Percentiles rank a stretch among this genome's conserved stretches.
Evolutionary conservation across 2,888 invertebrate genomes (phyloP).

Genomic region (Eulithis prunata): DNA sequence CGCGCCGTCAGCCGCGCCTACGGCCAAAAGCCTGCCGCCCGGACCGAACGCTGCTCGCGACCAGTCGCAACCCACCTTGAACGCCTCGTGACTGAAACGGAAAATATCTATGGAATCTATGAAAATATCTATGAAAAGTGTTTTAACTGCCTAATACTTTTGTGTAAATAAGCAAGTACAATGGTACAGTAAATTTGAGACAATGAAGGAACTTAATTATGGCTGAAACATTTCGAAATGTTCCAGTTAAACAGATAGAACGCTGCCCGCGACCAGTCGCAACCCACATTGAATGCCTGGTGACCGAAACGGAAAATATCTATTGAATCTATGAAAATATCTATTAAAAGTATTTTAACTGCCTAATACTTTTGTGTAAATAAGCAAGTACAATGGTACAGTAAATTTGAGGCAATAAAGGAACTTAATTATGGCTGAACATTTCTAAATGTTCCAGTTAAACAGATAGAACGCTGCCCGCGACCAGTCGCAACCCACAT

Average conservation of each 20-base stretch:
- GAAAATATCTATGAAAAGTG: neutral
- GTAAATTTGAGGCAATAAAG: too few species aligned
- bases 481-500: conserved; percentile 97
- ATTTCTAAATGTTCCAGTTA: too few species aligned
- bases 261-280: conserved; percentile 96
- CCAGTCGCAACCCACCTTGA: conserved; percentile 98
- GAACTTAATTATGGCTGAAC: too few species aligned
- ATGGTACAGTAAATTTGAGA: too few species aligned
- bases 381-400: too few species aligned
- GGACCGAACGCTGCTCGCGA: conserved; percentile 96
- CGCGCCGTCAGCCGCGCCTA: conserved; percentile 96
- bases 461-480: conserved; percentile 89
- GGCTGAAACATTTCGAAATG: too few species aligned
- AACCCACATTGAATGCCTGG: conserved; percentile 97
- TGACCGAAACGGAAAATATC: conserved; percentile 84
- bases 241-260: conserved; percentile 71
- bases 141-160: too few species aligned
- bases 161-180: too few species aligned
- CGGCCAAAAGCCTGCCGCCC: conserved; percentile 93
- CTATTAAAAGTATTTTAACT: too few species aligned
- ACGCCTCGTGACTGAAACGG: conserved; percentile 92
- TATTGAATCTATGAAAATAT: neutral
- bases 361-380: too few species aligned
- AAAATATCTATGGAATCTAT: conserved; percentile 10
- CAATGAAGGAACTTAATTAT: too few species aligned